Percentiles rank a stretch among this genome's conserved stretches.
Conservation (phyloP, 2,113 vertebrate species). For the Eulemur rufifrons region DNA sequence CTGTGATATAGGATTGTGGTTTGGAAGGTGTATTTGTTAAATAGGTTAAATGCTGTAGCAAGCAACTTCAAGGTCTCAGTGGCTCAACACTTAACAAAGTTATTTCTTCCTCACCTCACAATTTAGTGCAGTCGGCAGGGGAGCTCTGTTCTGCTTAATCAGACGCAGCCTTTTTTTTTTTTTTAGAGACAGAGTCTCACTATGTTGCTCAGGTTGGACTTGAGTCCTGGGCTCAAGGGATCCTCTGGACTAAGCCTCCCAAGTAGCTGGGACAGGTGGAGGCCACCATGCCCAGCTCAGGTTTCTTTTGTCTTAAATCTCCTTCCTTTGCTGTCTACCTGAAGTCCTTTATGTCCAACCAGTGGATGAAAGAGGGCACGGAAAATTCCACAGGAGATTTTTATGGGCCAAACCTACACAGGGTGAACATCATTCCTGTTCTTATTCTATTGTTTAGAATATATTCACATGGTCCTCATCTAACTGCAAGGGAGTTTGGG, state of each 20-base stretch:
- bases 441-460: neutral
- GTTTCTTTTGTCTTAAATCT: neutral
- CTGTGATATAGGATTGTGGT: neutral
- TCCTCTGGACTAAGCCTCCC: neutral
- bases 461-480: neutral
- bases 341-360: neutral
- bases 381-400: neutral
- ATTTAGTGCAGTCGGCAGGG: neutral
- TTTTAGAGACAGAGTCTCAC: neutral
- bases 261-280: neutral
- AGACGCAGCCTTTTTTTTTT: neutral
- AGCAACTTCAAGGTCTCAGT: neutral
- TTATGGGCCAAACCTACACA: neutral
- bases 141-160: neutral
- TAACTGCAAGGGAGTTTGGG: neutral
- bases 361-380: neutral
- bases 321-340: neutral
- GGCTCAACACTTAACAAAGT: neutral
- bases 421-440: neutral
- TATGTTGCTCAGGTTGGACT: neutral
- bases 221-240: neutral
- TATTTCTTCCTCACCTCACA: neutral
- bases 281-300: too few species aligned
- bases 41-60: neutral
- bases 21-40: neutral